These are phyloP conservation scores for Andrena chrysosceles DNA, from an alignment of 2,888 invertebrate species.

Conservation along the genomic window DNA sequence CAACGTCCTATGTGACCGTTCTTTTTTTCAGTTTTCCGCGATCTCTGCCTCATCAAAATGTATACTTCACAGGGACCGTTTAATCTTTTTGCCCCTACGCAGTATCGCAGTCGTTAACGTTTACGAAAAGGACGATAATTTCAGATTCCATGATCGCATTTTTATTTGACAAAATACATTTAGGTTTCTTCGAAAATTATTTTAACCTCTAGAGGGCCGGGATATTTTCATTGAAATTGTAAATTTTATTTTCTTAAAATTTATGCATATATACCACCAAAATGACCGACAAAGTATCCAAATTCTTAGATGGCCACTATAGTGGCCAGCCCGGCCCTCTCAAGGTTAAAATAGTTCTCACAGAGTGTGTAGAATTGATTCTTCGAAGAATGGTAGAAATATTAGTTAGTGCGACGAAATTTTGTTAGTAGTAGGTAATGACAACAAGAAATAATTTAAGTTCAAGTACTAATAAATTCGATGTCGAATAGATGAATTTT, in stretches of 20 bases:
- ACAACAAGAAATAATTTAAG: neutral
- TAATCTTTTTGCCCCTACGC: neutral
- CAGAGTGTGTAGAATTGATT: neutral
- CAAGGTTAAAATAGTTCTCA: neutral
- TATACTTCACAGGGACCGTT: neutral
- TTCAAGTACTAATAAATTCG: neutral
- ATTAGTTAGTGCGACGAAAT: neutral
- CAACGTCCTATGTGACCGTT: neutral
- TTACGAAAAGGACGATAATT: neutral
- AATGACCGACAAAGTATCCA: no score
- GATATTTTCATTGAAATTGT: no score
- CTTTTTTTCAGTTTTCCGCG: neutral
- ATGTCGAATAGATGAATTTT: neutral
- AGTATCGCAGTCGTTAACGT: neutral
- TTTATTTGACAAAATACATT: no score
- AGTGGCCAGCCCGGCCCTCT: no score
- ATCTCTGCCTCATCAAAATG: neutral
- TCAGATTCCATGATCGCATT: neutral
- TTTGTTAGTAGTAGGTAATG: neutral
- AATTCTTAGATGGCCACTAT: no score
- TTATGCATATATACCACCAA: no score
- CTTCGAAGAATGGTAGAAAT: neutral
- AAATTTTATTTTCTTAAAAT: no score
- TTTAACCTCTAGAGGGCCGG: no score
- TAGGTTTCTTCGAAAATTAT: no score